Percentiles rank a stretch among this genome's conserved stretches.
These are phyloP conservation scores for Campoletis raptor DNA, from an alignment of 2,888 invertebrate genomes.

Conservation along the genomic window DNA sequence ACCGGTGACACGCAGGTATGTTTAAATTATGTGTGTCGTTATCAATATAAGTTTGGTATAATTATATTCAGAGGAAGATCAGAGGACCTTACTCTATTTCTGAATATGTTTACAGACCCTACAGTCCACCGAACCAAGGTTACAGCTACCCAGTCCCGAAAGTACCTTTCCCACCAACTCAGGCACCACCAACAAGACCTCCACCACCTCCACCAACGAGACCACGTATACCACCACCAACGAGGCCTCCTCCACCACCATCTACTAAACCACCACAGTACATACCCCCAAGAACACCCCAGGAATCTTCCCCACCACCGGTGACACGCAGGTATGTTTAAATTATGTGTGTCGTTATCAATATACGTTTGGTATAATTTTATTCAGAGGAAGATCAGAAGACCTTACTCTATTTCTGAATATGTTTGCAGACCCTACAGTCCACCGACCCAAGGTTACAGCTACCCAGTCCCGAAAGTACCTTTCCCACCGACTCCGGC, in stretches of 20 bases:
- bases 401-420: neutral
- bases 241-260: conserved; percentile 24
- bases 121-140: neutral
- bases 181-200: neutral
- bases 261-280: conserved; percentile 40
- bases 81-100: neutral
- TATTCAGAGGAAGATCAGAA: neutral
- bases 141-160: conserved; percentile 73
- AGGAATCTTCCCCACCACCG: conserved; percentile 48
- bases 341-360: neutral
- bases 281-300: conserved; percentile 18
- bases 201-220: conserved; percentile 62
- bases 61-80: neutral
- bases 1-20: conserved; percentile 28
- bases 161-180: conserved; percentile 61
- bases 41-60: neutral
- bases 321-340: conserved; percentile 14
- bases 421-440: neutral
- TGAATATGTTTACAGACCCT: neutral
- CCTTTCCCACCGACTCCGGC: conserved; percentile 57
- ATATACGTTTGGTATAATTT: neutral
- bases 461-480: conserved; percentile 72
- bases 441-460: conserved; percentile 45
- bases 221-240: conserved; percentile 58
- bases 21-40: neutral